phyloP scores from a whole-genome alignment of 2,888 invertebrate species.

The Eumerus sabulonum region DNA sequence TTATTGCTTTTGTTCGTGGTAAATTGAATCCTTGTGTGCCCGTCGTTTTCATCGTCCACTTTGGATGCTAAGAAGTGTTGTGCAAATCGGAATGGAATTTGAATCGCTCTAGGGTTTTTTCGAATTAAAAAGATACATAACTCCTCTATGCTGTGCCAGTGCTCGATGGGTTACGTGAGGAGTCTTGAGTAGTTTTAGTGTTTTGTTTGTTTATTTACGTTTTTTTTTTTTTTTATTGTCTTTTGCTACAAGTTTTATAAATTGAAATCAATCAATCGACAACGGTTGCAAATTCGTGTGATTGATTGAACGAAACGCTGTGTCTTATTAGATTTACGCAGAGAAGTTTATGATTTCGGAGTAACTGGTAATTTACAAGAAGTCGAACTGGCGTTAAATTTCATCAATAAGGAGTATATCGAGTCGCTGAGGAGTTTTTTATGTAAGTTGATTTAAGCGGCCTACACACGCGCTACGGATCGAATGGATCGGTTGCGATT shows the following conservation, averaged over 20 bases:
- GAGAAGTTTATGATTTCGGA: conserved; percentile 19
- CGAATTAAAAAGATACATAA: conserved; percentile 26
- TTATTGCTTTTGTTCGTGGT: too few relatives aligned
- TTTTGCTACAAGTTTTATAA: not conserved
- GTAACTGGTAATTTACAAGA: conserved; percentile 42
- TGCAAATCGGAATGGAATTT: conserved; percentile 8
- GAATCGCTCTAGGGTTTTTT: conserved; percentile 4
- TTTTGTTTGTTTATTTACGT: not conserved
- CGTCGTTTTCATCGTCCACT: too few relatives aligned
- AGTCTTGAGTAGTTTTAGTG: not conserved
- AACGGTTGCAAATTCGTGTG: too few relatives aligned
- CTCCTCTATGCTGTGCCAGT: not conserved
- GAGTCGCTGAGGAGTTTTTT: conserved; percentile 63
- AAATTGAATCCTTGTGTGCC: conserved; percentile 9
- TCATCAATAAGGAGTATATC: conserved; percentile 60
- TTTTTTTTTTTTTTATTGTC: not conserved
- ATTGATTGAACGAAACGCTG: too few relatives aligned
- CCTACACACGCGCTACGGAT: too few relatives aligned
- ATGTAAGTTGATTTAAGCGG: conserved; percentile 41
- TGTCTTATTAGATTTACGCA: too few relatives aligned
- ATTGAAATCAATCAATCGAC: not conserved
- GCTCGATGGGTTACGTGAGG: not conserved
- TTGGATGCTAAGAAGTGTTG: not conserved
- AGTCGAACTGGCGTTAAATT: conserved; percentile 64
- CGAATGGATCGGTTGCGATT: too few relatives aligned